Evolutionary conservation across 1,140 invertebrate genomes (phyloP), one percentile per base, ranked within the genome.

Genomic region (Scaptomyza pallida): DNA sequence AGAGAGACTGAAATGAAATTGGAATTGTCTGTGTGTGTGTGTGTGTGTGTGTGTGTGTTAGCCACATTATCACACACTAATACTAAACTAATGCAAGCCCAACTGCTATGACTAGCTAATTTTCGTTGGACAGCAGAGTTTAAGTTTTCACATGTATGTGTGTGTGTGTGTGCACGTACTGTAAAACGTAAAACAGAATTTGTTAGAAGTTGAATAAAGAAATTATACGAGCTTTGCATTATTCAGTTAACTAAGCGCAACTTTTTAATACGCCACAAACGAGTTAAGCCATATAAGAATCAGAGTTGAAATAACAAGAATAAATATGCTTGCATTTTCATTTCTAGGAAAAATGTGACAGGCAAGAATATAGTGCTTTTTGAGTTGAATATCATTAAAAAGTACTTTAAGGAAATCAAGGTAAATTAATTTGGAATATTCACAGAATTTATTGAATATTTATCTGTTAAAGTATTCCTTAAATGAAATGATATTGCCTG

Each of bases 91-190:
- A 68, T 50, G 43, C 26, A 47, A 59, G n/a, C 21, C 17, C 23
- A 23, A 23, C 54, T 47, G 23, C 26, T 40, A 57, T 60, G 57
- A 69, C 65, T 48, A 61, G 68, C 65, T 61, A 75, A 72, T 71
- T 51, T 51, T 50, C 17, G 21, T 13, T 72, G 52, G 56, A 33
- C 57, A 61, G 41, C 47, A 55, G 48, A 62, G 30, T 50, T 19
- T 54, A 71, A 56, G 71, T 17, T 23, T 67, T 45, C 9, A 23
- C 51, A 16, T 15, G 12, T 10, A 12, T 40, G 23, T 37, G n/a
- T 45, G 15, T 33, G 23, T 48, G 45, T 15, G 35, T 40, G 16
- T 47, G 54, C 15, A 44, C 8, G 37, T 26, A 44, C 52, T 50
- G 21, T 40, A 62, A 15, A 35, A 60, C 35, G 50, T 23, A 23